Evolutionary conservation across 2,888 invertebrate genomes (phyloP).

Genomic region (Brachycybe producta): DNA sequence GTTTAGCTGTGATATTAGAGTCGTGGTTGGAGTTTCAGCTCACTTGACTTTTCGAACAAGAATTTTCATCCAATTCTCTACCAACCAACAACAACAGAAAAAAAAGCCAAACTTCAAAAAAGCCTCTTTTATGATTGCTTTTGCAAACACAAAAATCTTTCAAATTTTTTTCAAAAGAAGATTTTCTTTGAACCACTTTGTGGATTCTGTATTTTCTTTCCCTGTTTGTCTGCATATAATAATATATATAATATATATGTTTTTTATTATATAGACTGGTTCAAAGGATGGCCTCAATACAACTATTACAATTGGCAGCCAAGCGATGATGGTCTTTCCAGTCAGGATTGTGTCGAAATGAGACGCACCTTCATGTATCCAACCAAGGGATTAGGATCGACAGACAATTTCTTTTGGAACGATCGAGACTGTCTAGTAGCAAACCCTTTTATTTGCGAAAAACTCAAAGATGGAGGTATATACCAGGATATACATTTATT

Average conservation of each 20-base stretch:
- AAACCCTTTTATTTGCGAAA: conserved; percentile 63
- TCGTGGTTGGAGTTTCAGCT: too few species aligned
- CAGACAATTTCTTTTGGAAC: conserved; percentile 63
- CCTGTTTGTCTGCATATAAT: too few species aligned
- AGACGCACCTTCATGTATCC: conserved; percentile 51
- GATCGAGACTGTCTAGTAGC: conserved; percentile 58
- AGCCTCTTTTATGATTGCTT: too few species aligned
- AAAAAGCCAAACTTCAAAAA: too few species aligned
- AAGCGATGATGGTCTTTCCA: conserved; percentile 66
- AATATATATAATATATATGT: conserved; percentile 12
- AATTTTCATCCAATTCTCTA: too few species aligned
- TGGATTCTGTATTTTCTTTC: background rate
- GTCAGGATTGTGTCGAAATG: conserved; percentile 68
- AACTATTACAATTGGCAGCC: conserved; percentile 55
- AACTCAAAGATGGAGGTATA: conserved; percentile 50
- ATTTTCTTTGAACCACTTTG: too few species aligned
- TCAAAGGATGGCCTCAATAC: conserved; percentile 61
- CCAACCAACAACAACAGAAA: too few species aligned
- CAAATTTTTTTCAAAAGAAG: too few species aligned
- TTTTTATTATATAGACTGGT: conserved; percentile 54
- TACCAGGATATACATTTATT: background rate
- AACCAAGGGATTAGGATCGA: conserved; percentile 32
- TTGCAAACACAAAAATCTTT: too few species aligned
- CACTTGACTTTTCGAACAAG: too few species aligned
- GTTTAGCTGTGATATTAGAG: too few species aligned